A percentile compares a stretch with the other conserved stretches of the same genome.
Conservation (phyloP, 1,140 invertebrate species). For the Trinorchestia longiramus region DNA sequence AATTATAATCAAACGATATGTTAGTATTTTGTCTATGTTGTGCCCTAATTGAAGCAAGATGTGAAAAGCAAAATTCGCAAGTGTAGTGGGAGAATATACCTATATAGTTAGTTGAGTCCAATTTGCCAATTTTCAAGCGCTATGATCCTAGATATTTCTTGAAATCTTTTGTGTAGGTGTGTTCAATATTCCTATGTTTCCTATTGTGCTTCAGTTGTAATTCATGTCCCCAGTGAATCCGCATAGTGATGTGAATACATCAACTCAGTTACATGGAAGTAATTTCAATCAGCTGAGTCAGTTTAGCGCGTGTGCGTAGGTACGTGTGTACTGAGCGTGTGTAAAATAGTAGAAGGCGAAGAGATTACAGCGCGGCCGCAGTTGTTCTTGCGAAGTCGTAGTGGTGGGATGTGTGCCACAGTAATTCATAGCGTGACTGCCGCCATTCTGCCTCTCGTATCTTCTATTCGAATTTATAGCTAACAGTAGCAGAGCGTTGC, state of each 20-base stretch:
- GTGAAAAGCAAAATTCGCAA: too few relatives aligned
- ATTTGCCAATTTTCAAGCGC: neutral
- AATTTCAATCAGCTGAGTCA: slow-evolving; percentile 40
- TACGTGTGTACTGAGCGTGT: slow-evolving; percentile 4
- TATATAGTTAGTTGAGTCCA: neutral
- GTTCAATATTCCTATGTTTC: neutral
- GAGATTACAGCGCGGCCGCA: slow-evolving; percentile 35
- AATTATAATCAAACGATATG: too few relatives aligned
- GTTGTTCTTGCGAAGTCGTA: slow-evolving; percentile 43
- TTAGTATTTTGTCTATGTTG: too few relatives aligned
- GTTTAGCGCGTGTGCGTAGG: neutral
- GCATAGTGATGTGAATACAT: neutral
- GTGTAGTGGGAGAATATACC: neutral
- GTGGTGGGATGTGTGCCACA: neutral
- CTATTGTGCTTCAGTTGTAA: neutral
- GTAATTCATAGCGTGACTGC: slow-evolving; percentile 35
- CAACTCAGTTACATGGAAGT: slow-evolving; percentile 5
- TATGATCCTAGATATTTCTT: neutral
- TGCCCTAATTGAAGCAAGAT: too few relatives aligned
- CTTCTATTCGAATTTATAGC: neutral
- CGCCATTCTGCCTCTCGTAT: slow-evolving; percentile 39
- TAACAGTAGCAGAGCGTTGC: neutral
- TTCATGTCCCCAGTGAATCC: neutral
- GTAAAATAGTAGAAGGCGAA: slow-evolving; percentile 53
- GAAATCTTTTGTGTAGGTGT: neutral